phyloP scores from a whole-genome alignment of 2,888 invertebrate species.

The Dexiosoma caninum region DNA sequence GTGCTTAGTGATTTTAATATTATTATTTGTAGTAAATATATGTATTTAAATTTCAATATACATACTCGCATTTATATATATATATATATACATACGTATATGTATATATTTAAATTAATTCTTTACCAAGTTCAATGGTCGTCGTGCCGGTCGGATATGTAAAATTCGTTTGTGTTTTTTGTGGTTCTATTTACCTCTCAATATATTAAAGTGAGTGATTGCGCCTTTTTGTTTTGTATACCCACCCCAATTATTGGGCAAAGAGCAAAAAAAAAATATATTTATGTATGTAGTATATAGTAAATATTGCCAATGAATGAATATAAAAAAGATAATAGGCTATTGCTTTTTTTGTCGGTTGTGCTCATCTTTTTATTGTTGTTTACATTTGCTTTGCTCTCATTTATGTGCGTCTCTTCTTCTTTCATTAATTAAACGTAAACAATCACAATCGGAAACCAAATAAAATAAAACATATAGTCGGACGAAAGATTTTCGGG shows the following conservation, averaged over 20 bases:
- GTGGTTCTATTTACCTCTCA: background rate
- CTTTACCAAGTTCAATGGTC: slow-evolving; percentile 41
- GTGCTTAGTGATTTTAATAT: background rate
- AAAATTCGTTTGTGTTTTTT: slow-evolving; percentile 5
- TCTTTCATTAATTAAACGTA: background rate
- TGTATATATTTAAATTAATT: background rate
- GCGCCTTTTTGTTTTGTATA: background rate
- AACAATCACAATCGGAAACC: background rate
- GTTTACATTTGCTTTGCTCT: background rate
- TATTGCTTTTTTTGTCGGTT: background rate
- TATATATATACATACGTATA: too few species aligned
- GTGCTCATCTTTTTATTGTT: background rate
- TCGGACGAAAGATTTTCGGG: slow-evolving; percentile 1
- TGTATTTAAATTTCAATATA: too few species aligned
- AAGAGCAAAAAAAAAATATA: background rate
- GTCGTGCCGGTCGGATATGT: slow-evolving; percentile 27
- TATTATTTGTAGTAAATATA: too few species aligned
- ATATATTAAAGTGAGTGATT: background rate
- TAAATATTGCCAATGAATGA: too few species aligned
- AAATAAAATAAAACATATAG: background rate
- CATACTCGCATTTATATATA: too few species aligned
- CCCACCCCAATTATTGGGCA: background rate
- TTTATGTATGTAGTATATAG: slow-evolving; percentile 7
- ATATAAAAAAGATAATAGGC: too few species aligned
- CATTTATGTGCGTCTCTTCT: slow-evolving; percentile 6